Percentiles rank a stretch among this genome's conserved stretches.
Conservation (phyloP, 2,113 vertebrate species). For the Ctenodactylus gundi region DNA sequence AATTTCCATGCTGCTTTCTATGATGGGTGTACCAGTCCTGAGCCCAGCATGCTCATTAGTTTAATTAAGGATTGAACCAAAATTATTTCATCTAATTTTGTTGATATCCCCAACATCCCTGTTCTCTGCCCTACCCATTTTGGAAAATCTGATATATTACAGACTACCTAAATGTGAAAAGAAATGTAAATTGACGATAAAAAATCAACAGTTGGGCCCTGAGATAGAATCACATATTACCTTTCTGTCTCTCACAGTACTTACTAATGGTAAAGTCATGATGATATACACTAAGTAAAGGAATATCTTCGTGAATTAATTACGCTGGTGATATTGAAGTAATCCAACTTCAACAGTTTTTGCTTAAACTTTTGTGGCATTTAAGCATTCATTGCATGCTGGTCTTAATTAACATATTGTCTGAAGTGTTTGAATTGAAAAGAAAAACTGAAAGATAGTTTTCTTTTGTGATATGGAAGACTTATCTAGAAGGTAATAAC, state of each 20-base stretch:
- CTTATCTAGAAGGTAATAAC: neutral
- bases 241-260: constrained; percentile 14
- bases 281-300: neutral
- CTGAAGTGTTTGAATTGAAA: neutral
- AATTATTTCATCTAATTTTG: neutral
- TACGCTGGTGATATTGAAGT: neutral
- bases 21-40: too few relatives aligned
- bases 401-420: neutral
- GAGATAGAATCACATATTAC: neutral
- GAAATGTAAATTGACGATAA: constrained; percentile 2
- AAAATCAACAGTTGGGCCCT: neutral
- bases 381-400: neutral
- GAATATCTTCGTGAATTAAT: constrained; percentile 38
- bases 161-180: neutral
- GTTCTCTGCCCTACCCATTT: neutral
- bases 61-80: neutral
- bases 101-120: neutral
- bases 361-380: constrained; percentile 6
- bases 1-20: too few relatives aligned
- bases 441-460: constrained; percentile 20
- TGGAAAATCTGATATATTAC: neutral
- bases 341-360: constrained; percentile 11
- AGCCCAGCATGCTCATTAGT: neutral
- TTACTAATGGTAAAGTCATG: neutral
- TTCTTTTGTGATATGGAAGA: neutral